A percentile compares a stretch with the other conserved stretches of the same genome.
phyloP scores from a whole-genome alignment of 2,888 invertebrate species.

The Apodemia mormo region DNA sequence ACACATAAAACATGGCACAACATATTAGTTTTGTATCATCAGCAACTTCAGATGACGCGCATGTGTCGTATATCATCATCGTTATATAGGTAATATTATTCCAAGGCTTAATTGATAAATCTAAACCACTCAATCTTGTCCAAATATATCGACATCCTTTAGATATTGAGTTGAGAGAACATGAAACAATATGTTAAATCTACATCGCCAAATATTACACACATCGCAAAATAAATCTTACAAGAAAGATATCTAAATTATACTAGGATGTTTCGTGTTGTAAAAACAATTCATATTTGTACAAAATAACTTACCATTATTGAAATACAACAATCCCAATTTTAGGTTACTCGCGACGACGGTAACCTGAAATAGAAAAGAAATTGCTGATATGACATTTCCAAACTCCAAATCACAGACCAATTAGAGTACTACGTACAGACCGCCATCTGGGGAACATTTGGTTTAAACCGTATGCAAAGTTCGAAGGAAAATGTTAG shows the following conservation, averaged over 20 bases:
- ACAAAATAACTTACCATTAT: background rate
- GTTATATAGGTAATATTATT: conserved; percentile 25
- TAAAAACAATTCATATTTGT: background rate
- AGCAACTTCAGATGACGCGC: conserved; percentile 80
- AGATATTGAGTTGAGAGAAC: background rate
- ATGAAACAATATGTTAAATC: background rate
- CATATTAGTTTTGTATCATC: conserved; percentile 50
- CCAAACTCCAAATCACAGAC: no score
- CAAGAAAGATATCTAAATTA: background rate
- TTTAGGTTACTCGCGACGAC: conserved; percentile 7
- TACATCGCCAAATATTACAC: background rate
- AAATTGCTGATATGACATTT: background rate
- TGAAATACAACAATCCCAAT: conserved; percentile 14
- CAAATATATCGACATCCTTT: background rate
- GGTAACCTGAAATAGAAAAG: conserved; percentile 15
- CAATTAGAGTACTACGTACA: no score
- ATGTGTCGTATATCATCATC: conserved; percentile 80
- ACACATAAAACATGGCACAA: conserved; percentile 73
- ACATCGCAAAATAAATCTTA: background rate
- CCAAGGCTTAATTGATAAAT: background rate
- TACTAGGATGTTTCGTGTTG: background rate
- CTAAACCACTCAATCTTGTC: background rate
- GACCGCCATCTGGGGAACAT: no score
- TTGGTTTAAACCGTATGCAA: no score
- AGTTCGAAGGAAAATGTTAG: no score